Base-by-base conservation (phyloP, 2,113 vertebrate species). In the Miniopterus natalensis region DNA sequence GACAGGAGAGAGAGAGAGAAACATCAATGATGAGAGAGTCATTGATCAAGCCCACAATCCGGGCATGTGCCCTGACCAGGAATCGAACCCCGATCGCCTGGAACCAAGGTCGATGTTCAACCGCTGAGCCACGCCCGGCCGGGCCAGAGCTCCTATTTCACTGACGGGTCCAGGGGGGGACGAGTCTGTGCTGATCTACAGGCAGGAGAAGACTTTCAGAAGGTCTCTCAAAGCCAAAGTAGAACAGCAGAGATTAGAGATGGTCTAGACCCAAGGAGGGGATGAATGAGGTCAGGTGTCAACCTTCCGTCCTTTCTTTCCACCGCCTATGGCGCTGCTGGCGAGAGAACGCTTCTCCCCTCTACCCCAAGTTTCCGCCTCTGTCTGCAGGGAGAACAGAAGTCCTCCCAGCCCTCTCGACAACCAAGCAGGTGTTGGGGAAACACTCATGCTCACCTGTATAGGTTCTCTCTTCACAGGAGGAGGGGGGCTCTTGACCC, bases 111-210 rank as follows among this genome's bases (percentile, higher is more conserved):
- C 36, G 36, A 36, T 2, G 36, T 2, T 36, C 36, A 36, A 36
- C 36, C 2, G 36, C 36, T 36, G 36, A 36, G 36, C 36, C 36
- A 36, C 36, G 36, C 36, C 36, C 36, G 36, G 36, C 36, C 36
- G 36, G 36, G 42, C 51, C 70, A 87, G 70, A 59, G 17, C 15
- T n/a, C 75, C 71, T 47, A 2, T 8, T 11, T 61, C 47, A 25
- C 5, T 2, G 63, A 63, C 13, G 40, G 14, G 6, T 75, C 51
- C 3, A 1, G 57, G 10, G 11, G 29, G 42, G 61, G 10, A 8
- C 0, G 6, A 73, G 71, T 6, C 21, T 25, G 5, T n/a, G 65
- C 6, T 14, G 2, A 25, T 21, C 25, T 5, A 13, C 36, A 47
- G 59, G 25, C 11, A 65, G 40, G 57, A 74, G n/a, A 66, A n/a